phyloP scores from a whole-genome alignment of 1,140 invertebrate genomes.

The Lucilia sericata region DNA sequence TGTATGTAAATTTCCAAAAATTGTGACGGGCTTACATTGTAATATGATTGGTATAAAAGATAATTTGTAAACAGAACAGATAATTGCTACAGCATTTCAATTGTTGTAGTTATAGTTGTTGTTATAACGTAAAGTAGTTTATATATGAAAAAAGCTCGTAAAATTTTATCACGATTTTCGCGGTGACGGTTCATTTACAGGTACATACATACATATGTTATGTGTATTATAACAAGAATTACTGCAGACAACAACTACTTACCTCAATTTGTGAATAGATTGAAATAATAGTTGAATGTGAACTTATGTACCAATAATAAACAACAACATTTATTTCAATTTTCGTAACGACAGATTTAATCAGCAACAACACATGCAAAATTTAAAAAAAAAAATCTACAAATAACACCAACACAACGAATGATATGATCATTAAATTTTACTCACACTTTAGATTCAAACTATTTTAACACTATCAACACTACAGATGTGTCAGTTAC shows the following conservation, averaged over 20 bases:
- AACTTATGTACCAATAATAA: slow-evolving; percentile 8
- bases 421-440: neutral
- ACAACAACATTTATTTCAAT: slow-evolving; percentile 24
- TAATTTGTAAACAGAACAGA: slow-evolving; percentile 9
- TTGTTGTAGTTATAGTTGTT: neutral
- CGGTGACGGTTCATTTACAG: neutral
- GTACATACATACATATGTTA: no score
- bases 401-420: neutral
- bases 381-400: neutral
- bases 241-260: neutral
- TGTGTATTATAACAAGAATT: neutral
- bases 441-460: neutral
- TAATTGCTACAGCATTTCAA: neutral
- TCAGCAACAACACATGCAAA: neutral
- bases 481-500: neutral
- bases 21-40: neutral
- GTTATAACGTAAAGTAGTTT: neutral
- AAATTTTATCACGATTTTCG: slow-evolving; percentile 27
- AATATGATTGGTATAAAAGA: slow-evolving; percentile 1
- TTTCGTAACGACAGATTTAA: slow-evolving; percentile 20
- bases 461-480: neutral
- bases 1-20: neutral
- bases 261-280: neutral
- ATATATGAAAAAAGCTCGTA: neutral
- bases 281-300: neutral